Evolutionary conservation across 2,888 invertebrate genomes (phyloP).

Genomic region (Leptopterna dolabrata): DNA sequence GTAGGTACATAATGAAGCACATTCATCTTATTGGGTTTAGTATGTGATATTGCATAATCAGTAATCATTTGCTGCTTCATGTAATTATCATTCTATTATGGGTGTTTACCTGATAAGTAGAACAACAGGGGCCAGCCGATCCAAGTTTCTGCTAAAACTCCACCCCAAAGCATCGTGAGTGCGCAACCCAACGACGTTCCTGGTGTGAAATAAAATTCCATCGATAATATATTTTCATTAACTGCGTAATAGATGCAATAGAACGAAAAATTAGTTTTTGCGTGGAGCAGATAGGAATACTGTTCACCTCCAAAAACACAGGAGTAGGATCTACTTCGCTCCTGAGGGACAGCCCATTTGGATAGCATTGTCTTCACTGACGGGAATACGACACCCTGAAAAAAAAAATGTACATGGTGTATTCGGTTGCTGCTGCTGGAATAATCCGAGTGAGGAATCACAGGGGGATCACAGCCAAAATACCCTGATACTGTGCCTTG

Average conservation of each 20-base stretch:
- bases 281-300: not conserved
- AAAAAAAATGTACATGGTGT: slow-evolving; percentile 15
- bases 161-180: slow-evolving; percentile 78
- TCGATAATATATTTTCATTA: too few species aligned
- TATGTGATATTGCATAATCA: too few species aligned
- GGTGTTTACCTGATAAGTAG: slow-evolving; percentile 75
- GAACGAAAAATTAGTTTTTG: too few species aligned
- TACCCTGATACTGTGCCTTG: too few species aligned
- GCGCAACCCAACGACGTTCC: slow-evolving; percentile 81
- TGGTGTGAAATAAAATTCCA: not conserved
- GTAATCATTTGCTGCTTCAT: too few species aligned
- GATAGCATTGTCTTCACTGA: slow-evolving; percentile 77
- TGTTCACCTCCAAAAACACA: slow-evolving; percentile 65
- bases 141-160: slow-evolving; percentile 75
- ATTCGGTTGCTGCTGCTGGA: not conserved
- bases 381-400: slow-evolving; percentile 76
- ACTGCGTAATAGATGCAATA: too few species aligned
- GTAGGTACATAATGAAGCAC: too few species aligned
- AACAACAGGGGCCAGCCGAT: slow-evolving; percentile 85
- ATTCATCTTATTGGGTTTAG: too few species aligned
- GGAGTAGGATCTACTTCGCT: slow-evolving; percentile 74
- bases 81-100: too few species aligned
- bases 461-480: too few species aligned
- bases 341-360: slow-evolving; percentile 78
- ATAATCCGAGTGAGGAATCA: too few species aligned